phyloP scores from a whole-genome alignment of 2,113 vertebrate species.

The Gallinago jamesoni region DNA sequence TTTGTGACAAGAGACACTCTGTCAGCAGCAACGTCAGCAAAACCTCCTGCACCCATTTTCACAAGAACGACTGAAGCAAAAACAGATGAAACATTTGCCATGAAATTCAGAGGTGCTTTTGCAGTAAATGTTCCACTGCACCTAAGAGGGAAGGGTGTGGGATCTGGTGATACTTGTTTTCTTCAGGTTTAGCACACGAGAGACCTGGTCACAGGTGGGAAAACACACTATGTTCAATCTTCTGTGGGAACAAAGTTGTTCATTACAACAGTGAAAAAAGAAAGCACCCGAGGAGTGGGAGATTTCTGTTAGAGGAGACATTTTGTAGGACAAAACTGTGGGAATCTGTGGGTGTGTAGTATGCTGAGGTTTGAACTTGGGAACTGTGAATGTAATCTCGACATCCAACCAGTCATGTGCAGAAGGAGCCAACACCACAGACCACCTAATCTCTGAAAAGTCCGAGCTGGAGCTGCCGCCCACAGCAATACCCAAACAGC shows the following conservation, averaged over 20 bases:
- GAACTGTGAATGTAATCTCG: neutral
- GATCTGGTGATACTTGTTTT: neutral
- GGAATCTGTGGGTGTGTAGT: slow-evolving; percentile 40
- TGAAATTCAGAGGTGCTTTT: neutral
- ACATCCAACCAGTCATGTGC: slow-evolving; percentile 1
- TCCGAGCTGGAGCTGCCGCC: neutral
- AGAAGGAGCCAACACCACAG: slow-evolving; percentile 22
- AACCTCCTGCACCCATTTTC: neutral
- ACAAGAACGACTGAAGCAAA: neutral
- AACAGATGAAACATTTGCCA: neutral
- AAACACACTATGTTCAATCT: rapidly evolving
- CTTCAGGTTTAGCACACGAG: neutral
- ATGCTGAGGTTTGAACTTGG: slow-evolving; percentile 30
- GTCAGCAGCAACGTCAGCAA: neutral
- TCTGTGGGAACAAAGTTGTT: neutral
- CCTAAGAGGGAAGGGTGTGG: neutral
- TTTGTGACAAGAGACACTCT: neutral
- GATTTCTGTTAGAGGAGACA: neutral
- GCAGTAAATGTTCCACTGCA: rapidly evolving
- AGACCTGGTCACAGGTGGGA: neutral
- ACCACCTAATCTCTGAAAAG: slow-evolving; percentile 15
- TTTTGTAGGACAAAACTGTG: slow-evolving; percentile 17
- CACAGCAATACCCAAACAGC: neutral
- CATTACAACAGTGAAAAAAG: neutral
- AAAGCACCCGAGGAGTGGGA: neutral